A percentile compares a stretch with the other conserved stretches of the same genome.
These are phyloP conservation scores for Temnothorax nylanderi DNA, from an alignment of 1,140 invertebrate species.

Conservation along the genomic window DNA sequence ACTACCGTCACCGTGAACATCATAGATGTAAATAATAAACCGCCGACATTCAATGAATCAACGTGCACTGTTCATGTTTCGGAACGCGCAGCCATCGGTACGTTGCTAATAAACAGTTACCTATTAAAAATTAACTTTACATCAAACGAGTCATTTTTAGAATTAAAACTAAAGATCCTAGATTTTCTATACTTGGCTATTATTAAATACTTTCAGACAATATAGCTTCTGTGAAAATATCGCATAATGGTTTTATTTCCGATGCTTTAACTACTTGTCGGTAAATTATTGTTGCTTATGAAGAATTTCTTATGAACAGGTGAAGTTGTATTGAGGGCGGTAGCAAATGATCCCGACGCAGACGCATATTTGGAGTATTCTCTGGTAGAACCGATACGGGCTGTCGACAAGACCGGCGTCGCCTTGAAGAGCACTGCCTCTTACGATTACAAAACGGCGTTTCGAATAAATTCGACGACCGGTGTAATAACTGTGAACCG, in stretches of 20 bases:
- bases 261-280: background rate
- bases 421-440: slow-evolving; percentile 87
- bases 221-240: background rate
- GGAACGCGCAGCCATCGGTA: slow-evolving; percentile 89
- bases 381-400: slow-evolving; percentile 89
- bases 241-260: background rate
- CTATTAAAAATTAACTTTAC: slow-evolving; percentile 10
- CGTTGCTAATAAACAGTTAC: slow-evolving; percentile 6
- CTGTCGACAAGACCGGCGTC: slow-evolving; percentile 91
- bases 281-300: background rate
- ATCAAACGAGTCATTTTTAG: background rate
- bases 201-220: background rate
- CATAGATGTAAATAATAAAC: slow-evolving; percentile 93
- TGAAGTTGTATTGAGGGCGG: slow-evolving; percentile 88
- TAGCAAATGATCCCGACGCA: slow-evolving; percentile 90
- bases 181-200: background rate
- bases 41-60: slow-evolving; percentile 90
- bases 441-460: slow-evolving; percentile 90
- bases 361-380: slow-evolving; percentile 90
- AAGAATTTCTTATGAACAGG: slow-evolving; percentile 68
- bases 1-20: slow-evolving; percentile 91
- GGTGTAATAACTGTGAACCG: slow-evolving; percentile 91
- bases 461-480: slow-evolving; percentile 89
- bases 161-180: background rate
- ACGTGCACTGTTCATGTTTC: slow-evolving; percentile 90